Evolutionary conservation across 53 echinoderm and acorn worm species (phyloP), one percentile per base, ranked within the genome.

Genomic region (Patiria pectinifera): DNA sequence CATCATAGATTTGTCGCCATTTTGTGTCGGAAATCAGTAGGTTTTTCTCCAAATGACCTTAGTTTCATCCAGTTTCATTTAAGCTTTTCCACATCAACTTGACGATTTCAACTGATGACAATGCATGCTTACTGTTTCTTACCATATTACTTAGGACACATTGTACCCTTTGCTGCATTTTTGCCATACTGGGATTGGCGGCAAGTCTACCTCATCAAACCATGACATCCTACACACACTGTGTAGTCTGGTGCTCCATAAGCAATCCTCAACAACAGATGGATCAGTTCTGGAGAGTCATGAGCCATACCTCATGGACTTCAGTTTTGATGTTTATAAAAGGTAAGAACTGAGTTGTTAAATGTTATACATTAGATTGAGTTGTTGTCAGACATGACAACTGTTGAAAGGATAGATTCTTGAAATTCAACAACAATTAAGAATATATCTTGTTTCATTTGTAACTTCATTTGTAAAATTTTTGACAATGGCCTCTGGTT

Each of bases 261-360:
- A 92, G 43, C 92, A 83, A 66, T 47, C 91, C 1, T 69, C 78
- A 4, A 92, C 94, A 60, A 89, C 81, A 4, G 95, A 95, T 53
- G 95, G 94, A 72, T 75, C 91, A 11, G 84, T 60, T 16, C 82
- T 96, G 48, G 70, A 78, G 7, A 75, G 83, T 72, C 91, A 91
- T 69, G 81, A 81, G 14, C 94, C 87, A 3, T 96, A 95, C 47
- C 21, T 63, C 45, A 14, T 96, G 8, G 96, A 96, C 87, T 96
- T 96, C 83, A 96, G 95, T 47, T 60, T 95, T n/a, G 92, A 90
- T 69, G 80, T 95, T 1, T 92, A 96, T 45, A 92, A 86, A n/a
- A 95, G 95, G 96, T 96, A 61, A 18, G 66, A 66, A 66, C 66
- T 66, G 19, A 3, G 15, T 18, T 66, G 66, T 53, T 53, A 1